These are phyloP conservation scores for Drosophila orena DNA, from an alignment of 1,140 invertebrate genomes.

Conservation along the genomic window DNA sequence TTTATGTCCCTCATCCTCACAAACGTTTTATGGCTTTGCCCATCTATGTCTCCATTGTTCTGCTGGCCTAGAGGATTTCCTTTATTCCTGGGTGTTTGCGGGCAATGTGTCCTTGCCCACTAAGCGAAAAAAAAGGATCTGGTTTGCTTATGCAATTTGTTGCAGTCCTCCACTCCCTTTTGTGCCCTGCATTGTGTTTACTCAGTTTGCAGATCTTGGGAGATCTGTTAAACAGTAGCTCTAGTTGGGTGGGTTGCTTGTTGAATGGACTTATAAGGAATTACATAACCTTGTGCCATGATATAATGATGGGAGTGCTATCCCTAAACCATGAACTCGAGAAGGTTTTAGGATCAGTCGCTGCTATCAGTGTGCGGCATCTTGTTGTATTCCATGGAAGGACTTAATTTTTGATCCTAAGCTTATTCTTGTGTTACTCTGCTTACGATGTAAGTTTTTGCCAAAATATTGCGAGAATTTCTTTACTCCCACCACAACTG, in stretches of 20 bases:
- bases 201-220: conserved; percentile 18
- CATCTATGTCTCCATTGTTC: conserved; percentile 59
- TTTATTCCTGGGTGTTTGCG: conserved; percentile 51
- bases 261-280: conserved; percentile 39
- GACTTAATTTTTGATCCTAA: no score
- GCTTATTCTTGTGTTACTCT: no score
- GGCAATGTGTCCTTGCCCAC: conserved; percentile 65
- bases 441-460: no score
- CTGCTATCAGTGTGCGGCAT: background rate
- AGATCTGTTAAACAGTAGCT: conserved; percentile 56
- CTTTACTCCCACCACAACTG: no score
- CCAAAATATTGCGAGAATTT: no score
- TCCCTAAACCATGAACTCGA: background rate
- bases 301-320: conserved; percentile 15
- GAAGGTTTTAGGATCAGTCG: conserved; percentile 7
- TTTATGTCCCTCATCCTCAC: conserved; percentile 59
- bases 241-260: conserved; percentile 23
- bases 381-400: conserved; percentile 9
- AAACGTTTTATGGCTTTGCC: conserved; percentile 66
- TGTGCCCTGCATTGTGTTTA: conserved; percentile 51
- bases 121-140: conserved; percentile 43
- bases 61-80: conserved; percentile 13
- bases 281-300: conserved; percentile 46
- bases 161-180: conserved; percentile 55
- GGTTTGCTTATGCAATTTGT: conserved; percentile 75